Conservation (phyloP, 2,797 vertebrate species). For the Eupleurogrammus muticus region DNA sequence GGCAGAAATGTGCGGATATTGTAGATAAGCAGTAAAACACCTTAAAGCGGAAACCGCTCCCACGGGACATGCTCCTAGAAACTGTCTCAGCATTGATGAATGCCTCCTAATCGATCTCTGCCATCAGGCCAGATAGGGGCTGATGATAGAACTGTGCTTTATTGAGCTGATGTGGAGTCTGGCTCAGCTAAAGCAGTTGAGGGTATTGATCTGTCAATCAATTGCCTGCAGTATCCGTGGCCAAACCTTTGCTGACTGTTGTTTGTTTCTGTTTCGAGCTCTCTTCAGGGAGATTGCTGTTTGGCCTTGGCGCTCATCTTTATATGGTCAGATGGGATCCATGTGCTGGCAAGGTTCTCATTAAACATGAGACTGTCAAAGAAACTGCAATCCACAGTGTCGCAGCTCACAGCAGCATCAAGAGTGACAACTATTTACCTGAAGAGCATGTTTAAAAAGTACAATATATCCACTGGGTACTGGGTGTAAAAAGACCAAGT, state of each 20-base stretch:
- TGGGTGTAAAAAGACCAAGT: no score
- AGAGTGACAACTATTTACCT: conserved; percentile 19
- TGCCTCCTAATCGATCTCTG: conserved; percentile 75
- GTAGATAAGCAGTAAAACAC: conserved; percentile 23
- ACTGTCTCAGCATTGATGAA: conserved; percentile 69
- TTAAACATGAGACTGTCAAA: conserved; percentile 55
- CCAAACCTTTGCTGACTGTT: conserved; percentile 63
- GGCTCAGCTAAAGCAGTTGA: conserved; percentile 76
- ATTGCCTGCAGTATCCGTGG: conserved; percentile 68
- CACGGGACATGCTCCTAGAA: conserved; percentile 45
- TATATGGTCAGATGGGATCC: conserved; percentile 44
- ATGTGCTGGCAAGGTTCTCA: conserved; percentile 28
- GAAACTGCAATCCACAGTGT: conserved; percentile 40
- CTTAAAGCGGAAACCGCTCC: conserved; percentile 26
- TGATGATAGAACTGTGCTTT: conserved; percentile 73
- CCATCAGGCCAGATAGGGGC: conserved; percentile 67
- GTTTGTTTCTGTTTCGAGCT: conserved; percentile 58
- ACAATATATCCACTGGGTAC: no score
- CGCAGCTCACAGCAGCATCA: conserved; percentile 30
- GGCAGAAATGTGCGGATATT: conserved; percentile 16
- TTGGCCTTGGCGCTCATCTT: conserved; percentile 57
- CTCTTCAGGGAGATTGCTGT: conserved; percentile 55
- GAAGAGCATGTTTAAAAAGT: conserved; percentile 1
- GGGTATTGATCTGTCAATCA: conserved; percentile 71
- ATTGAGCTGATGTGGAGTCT: conserved; percentile 74